These are phyloP conservation scores for Eulemur macaco DNA, from an alignment of 2,113 vertebrate genomes.

Conservation along the genomic window DNA sequence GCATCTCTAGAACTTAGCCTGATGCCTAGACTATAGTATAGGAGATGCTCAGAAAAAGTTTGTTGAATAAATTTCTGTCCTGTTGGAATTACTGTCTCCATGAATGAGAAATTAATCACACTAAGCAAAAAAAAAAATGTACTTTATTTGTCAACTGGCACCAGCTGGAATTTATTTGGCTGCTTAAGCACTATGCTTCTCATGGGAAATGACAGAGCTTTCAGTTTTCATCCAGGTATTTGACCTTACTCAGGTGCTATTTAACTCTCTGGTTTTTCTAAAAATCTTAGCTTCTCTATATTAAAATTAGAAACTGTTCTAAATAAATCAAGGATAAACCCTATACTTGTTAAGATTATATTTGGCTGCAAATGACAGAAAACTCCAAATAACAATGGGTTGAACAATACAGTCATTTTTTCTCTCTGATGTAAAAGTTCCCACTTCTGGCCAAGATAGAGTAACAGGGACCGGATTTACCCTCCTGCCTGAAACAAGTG, in stretches of 20 bases:
- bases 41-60: neutral
- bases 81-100: neutral
- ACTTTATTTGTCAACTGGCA: conserved; percentile 51
- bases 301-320: conserved; percentile 45
- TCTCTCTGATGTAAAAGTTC: conserved; percentile 39
- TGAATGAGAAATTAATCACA: conserved; percentile 62
- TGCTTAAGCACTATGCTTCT: conserved; percentile 29
- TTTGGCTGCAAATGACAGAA: conserved; percentile 58
- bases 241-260: conserved; percentile 20
- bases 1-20: neutral
- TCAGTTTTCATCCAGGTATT: conserved; percentile 58
- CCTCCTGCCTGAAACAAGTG: conserved; percentile 8
- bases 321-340: conserved; percentile 53
- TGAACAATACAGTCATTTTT: conserved; percentile 58
- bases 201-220: conserved; percentile 57
- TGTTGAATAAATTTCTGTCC: conserved; percentile 17
- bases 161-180: conserved; percentile 56
- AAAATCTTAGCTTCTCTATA: conserved; percentile 59
- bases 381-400: conserved; percentile 31
- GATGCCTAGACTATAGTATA: neutral
- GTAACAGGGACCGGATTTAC: conserved; percentile 37
- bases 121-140: conserved; percentile 23
- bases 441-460: conserved; percentile 31
- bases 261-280: conserved; percentile 32
- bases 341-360: conserved; percentile 48